A percentile compares a stretch with the other conserved stretches of the same genome.
Conservation (phyloP, 2,797 vertebrate species). For the Anguilla marmorata region DNA sequence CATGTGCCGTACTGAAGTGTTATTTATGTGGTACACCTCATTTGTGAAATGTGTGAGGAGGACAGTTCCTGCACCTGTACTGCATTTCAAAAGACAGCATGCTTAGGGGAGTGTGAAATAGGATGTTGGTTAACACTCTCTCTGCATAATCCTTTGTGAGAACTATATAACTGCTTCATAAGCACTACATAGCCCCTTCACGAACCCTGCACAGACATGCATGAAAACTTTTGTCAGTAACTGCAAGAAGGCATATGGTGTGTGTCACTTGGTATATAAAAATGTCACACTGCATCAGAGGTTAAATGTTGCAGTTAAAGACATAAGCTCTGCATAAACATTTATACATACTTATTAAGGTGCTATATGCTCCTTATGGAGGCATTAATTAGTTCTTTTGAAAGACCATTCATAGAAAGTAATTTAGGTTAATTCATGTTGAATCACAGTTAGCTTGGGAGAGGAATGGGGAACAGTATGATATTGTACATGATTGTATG, state of each 20-base stretch:
- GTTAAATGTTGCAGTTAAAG: background rate
- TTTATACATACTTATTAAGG: too few relatives aligned
- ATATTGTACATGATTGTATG: too few relatives aligned
- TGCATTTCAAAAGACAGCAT: background rate
- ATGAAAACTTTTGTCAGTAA: background rate
- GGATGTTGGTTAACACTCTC: background rate
- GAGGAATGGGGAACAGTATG: too few relatives aligned
- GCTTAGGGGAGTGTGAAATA: background rate
- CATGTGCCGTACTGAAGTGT: background rate
- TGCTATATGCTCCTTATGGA: background rate
- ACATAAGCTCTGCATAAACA: too few relatives aligned
- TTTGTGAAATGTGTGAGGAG: slow-evolving; percentile 29
- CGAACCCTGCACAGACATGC: background rate
- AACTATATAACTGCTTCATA: background rate
- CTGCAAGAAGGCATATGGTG: background rate
- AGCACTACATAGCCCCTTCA: background rate
- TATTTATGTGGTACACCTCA: background rate
- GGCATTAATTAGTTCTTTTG: background rate
- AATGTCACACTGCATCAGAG: background rate
- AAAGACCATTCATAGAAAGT: too few relatives aligned
- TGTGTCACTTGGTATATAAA: background rate
- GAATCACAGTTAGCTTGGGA: too few relatives aligned
- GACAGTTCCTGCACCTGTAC: background rate
- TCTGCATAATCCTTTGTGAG: background rate
- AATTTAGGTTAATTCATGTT: too few relatives aligned